phyloP scores from a whole-genome alignment of 1,140 invertebrate species.

The Drosophila lowei region DNA sequence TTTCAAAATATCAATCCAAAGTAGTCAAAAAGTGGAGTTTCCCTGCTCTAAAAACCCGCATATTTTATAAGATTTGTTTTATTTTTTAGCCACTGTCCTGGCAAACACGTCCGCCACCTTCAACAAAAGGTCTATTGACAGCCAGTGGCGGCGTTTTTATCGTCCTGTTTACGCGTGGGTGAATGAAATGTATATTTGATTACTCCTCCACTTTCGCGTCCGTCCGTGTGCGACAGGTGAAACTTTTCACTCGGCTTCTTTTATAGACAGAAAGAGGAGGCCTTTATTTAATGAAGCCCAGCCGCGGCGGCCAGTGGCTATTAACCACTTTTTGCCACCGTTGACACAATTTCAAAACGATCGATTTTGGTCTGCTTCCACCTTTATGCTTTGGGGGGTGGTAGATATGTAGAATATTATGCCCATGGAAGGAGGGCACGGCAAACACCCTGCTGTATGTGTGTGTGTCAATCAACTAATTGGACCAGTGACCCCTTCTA shows the following conservation, averaged over 20 bases:
- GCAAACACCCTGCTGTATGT: no score
- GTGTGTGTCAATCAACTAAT: slow-evolving; percentile 39
- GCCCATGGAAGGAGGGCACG: slow-evolving; percentile 23
- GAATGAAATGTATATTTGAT: slow-evolving; percentile 25
- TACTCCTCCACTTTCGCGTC: slow-evolving; percentile 5
- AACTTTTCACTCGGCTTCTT: slow-evolving; percentile 52
- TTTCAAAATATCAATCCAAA: no score
- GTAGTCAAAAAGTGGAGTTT: no score
- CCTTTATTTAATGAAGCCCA: slow-evolving; percentile 41
- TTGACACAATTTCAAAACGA: slow-evolving; percentile 61
- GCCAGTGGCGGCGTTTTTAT: slow-evolving; percentile 29
- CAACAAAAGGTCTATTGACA: slow-evolving; percentile 30
- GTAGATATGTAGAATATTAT: slow-evolving; percentile 19
- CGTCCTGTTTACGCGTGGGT: slow-evolving; percentile 36
- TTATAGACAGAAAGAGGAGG: slow-evolving; percentile 15
- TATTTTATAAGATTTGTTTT: not conserved
- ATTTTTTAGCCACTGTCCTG: slow-evolving; percentile 17
- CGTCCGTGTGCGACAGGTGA: slow-evolving; percentile 50
- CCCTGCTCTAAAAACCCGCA: no score
- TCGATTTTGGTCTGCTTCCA: slow-evolving; percentile 48
- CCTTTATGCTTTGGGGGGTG: slow-evolving; percentile 10
- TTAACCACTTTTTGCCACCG: slow-evolving; percentile 37
- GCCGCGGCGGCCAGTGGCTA: slow-evolving; percentile 17
- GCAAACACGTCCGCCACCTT: not conserved
- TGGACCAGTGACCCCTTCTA: slow-evolving; percentile 59